A percentile compares a stretch with the other conserved stretches of the same genome.
These are phyloP conservation scores for Volucella bombylans DNA, from an alignment of 2,888 invertebrate species.

Conservation along the genomic window DNA sequence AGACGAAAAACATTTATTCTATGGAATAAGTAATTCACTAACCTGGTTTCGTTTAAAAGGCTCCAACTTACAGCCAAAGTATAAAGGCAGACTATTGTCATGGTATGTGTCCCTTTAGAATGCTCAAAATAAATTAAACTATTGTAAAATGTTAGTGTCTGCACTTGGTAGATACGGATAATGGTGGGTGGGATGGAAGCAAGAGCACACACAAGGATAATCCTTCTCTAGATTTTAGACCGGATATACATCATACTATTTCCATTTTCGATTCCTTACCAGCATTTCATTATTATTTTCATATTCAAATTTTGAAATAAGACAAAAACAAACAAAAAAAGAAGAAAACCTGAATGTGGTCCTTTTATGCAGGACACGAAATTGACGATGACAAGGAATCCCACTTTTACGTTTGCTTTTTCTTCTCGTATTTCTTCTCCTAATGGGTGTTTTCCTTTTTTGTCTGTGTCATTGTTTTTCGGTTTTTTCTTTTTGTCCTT, in stretches of 20 bases:
- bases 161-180: too few species aligned
- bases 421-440: background rate
- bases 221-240: slow-evolving; percentile 33
- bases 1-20: slow-evolving; percentile 22
- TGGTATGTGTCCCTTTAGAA: slow-evolving; percentile 5
- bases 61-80: slow-evolving; percentile 7
- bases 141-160: slow-evolving; percentile 36
- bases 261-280: slow-evolving; percentile 53
- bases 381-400: slow-evolving; percentile 43
- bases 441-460: background rate
- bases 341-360: background rate
- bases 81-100: background rate
- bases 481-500: background rate
- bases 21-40: slow-evolving; percentile 54
- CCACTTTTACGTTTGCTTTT: background rate
- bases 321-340: background rate
- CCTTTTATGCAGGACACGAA: slow-evolving; percentile 66
- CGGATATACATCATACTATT: slow-evolving; percentile 59
- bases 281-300: slow-evolving; percentile 61
- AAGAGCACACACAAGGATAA: slow-evolving; percentile 13
- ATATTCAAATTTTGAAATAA: slow-evolving; percentile 60
- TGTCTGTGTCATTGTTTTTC: background rate
- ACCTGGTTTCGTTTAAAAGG: slow-evolving; percentile 57
- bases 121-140: slow-evolving; percentile 61
- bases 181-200: background rate